Conservation (phyloP, 2,888 invertebrate species). For the Campaea margaritaria region DNA sequence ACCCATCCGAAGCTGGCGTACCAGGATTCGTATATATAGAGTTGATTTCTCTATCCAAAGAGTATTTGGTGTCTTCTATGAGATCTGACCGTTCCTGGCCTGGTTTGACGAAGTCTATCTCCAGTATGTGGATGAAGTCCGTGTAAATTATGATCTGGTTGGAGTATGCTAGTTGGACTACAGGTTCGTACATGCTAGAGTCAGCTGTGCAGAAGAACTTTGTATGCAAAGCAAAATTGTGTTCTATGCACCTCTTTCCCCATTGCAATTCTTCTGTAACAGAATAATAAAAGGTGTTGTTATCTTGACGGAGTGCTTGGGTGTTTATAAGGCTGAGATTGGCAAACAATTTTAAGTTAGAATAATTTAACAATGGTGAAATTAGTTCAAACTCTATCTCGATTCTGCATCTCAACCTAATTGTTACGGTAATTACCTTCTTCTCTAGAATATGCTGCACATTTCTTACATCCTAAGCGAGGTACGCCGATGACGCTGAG, state of each 20-base stretch:
- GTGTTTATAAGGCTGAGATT: too few relatives aligned
- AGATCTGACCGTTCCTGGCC: slow-evolving; percentile 66
- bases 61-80: slow-evolving; percentile 66
- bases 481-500: slow-evolving; percentile 85
- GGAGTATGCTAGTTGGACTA: slow-evolving; percentile 88
- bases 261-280: slow-evolving; percentile 19
- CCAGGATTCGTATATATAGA: slow-evolving; percentile 69
- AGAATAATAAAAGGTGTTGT: neutral
- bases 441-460: slow-evolving; percentile 81
- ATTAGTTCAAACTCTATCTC: too few relatives aligned
- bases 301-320: too few relatives aligned
- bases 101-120: slow-evolving; percentile 83
- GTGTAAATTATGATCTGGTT: slow-evolving; percentile 93
- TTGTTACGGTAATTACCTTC: slow-evolving; percentile 63
- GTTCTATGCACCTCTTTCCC: slow-evolving; percentile 90
- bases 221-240: slow-evolving; percentile 96
- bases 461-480: slow-evolving; percentile 87
- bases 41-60: slow-evolving; percentile 67
- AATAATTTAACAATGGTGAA: too few relatives aligned
- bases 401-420: neutral
- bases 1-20: slow-evolving; percentile 72
- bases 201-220: slow-evolving; percentile 96
- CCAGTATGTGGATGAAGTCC: slow-evolving; percentile 93
- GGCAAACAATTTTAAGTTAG: too few relatives aligned
- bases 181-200: slow-evolving; percentile 90